Evolutionary conservation across 2,797 vertebrate genomes (phyloP).

Genomic region (Pteronotus mesoamericanus): DNA sequence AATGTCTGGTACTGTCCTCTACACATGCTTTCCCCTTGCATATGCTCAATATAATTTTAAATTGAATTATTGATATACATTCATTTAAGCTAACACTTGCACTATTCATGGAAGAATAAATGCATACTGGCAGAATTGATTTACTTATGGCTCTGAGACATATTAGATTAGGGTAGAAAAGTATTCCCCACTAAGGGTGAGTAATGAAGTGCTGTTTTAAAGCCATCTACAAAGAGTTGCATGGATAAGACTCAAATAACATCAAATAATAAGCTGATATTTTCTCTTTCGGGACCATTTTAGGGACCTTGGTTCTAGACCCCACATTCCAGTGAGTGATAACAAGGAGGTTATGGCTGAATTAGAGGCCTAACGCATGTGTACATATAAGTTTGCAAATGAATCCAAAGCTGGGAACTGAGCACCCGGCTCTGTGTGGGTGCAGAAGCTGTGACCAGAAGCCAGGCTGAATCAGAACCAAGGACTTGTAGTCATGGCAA

Average conservation of each 20-base stretch:
- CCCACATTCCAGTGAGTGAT: background rate
- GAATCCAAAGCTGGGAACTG: constrained; percentile 34
- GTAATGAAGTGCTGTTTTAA: background rate
- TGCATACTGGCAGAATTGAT: background rate
- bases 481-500: constrained; percentile 65
- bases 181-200: background rate
- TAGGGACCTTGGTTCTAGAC: background rate
- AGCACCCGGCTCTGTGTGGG: background rate
- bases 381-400: background rate
- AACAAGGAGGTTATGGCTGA: background rate
- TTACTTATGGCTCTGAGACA: constrained; percentile 5
- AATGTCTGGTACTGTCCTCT: background rate
- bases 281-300: background rate
- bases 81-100: background rate
- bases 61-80: constrained; percentile 10
- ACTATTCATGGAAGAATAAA: constrained; percentile 8
- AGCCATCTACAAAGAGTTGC: background rate
- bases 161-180: background rate
- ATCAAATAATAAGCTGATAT: background rate
- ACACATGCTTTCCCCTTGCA: background rate
- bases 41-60: constrained; percentile 9
- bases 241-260: background rate
- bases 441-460: constrained; percentile 25
- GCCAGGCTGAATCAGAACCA: constrained; percentile 47
- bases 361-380: background rate